Base-by-base conservation (phyloP, 2,888 invertebrate genomes). In the Hirtodrosophila trivittata region DNA sequence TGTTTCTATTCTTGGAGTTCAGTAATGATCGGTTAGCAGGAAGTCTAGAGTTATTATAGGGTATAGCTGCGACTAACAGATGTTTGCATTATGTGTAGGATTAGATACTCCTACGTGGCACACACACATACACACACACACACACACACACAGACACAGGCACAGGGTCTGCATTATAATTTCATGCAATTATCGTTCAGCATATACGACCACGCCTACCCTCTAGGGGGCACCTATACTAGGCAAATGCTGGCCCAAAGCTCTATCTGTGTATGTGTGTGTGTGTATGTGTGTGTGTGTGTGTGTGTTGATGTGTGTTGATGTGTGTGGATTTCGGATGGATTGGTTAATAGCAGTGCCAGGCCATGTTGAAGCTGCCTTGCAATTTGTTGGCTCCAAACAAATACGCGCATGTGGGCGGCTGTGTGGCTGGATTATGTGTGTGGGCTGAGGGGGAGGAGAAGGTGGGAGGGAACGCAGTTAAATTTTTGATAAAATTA, bases 111-210 rank as follows among this genome's bases (percentile, higher is more conserved):
- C 58, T 59, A 71, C 66, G 42, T 47, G 13, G 9, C 41, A 49
- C 32, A 41, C 26, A 26, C 35, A 42, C 38, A 38, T 41, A 35
- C 51, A 56, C 39, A 41, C 37, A 26, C 26, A 37, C 25, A 25
- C 37, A 32, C 30, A 26, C 13, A 26, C 18, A 21, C 18, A 21
- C 5, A 21, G 3, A 21, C 18, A 21, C 18, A 30, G 42, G 25
- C 65, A 51, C 68, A 52, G 62, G 77, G 72, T 21, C 73, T 73
- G 78, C 85, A 81, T 81, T 85, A 81, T 85, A 81, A 86, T 86
- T 82, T 82, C 82, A 82, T 82, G 82, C 86, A 82, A 82, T 82
- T 82, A 82, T 83, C 73, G 84, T 77, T 28, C 69, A 56, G 43
- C 42, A 32, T 37, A 38, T 38, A 18, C 30, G 12, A 39, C 26